phyloP scores from a whole-genome alignment of 2,113 vertebrate genomes.

The Verasper variegatus region DNA sequence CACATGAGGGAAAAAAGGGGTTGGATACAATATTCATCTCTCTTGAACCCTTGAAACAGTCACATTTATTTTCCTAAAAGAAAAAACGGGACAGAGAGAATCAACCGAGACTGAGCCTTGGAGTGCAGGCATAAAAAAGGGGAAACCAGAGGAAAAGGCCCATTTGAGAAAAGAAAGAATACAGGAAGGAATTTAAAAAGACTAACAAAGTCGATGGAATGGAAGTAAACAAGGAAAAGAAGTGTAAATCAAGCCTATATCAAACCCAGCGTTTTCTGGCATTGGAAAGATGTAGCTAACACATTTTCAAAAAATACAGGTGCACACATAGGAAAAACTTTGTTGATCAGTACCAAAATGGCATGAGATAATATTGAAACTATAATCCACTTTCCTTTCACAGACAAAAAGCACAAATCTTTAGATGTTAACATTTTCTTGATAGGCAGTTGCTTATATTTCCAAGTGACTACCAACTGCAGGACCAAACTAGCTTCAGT shows the following conservation, averaged over 20 bases:
- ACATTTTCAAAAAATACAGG: background rate
- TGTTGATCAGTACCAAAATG: background rate
- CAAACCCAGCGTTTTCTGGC: background rate
- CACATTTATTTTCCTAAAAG: constrained; percentile 36
- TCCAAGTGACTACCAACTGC: background rate
- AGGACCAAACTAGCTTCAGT: background rate
- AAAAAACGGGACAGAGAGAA: constrained; percentile 5
- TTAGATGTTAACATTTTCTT: background rate
- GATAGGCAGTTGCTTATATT: background rate
- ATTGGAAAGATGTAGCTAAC: constrained; percentile 1
- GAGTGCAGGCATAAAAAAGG: background rate
- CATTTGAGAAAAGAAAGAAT: constrained; percentile 10
- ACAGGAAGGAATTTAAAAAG: background rate
- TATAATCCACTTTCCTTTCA: background rate
- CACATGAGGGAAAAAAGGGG: constrained; percentile 6
- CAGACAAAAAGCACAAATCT: constrained; percentile 1
- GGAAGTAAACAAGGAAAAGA: constrained; percentile 1
- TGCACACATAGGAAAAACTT: constrained; percentile 1
- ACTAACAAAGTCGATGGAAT: background rate
- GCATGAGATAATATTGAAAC: constrained; percentile 7
- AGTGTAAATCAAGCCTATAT: background rate
- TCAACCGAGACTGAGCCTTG: background rate
- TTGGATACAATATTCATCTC: constrained; percentile 48
- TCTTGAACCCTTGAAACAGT: constrained; percentile 30
- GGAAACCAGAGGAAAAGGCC: background rate